Percentiles rank a stretch among this genome's conserved stretches.
These are phyloP conservation scores for Trichogramma evanescens DNA, from an alignment of 2,888 invertebrate species.

Conservation along the genomic window DNA sequence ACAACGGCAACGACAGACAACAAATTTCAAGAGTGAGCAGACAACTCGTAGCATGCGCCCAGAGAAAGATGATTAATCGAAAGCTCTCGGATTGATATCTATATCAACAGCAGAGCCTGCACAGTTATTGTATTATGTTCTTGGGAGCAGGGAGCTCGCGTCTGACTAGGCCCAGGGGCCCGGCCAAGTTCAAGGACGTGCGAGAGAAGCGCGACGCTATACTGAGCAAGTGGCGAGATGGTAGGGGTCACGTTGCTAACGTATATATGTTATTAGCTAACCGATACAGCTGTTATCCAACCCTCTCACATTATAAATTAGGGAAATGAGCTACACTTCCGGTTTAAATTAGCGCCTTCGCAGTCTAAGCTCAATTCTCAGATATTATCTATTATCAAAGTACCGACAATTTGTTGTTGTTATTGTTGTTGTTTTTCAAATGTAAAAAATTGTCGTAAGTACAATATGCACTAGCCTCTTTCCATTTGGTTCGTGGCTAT, in stretches of 20 bases:
- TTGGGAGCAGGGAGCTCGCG: conserved; percentile 26
- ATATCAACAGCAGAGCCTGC: background rate
- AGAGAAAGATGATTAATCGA: background rate
- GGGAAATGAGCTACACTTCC: no score
- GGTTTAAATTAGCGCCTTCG: no score
- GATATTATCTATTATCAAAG: no score
- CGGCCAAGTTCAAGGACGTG: conserved; percentile 47
- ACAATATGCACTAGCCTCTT: no score
- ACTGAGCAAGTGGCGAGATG: conserved; percentile 52
- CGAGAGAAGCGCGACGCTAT: conserved; percentile 50
- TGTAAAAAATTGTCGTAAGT: no score
- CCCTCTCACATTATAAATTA: no score
- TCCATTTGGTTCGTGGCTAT: no score
- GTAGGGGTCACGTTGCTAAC: conserved; percentile 36
- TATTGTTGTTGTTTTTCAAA: no score
- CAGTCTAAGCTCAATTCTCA: no score
- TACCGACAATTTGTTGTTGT: no score
- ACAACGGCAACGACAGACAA: no score
- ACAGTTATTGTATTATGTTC: conserved; percentile 30
- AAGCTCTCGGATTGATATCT: background rate
- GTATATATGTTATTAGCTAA: background rate
- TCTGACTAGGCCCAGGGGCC: conserved; percentile 44
- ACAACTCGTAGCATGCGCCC: background rate
- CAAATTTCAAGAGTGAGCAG: no score
- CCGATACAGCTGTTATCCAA: background rate